Evolutionary conservation across 1,140 invertebrate species (phyloP).

Genomic region (Oncopeltus fasciatus): DNA sequence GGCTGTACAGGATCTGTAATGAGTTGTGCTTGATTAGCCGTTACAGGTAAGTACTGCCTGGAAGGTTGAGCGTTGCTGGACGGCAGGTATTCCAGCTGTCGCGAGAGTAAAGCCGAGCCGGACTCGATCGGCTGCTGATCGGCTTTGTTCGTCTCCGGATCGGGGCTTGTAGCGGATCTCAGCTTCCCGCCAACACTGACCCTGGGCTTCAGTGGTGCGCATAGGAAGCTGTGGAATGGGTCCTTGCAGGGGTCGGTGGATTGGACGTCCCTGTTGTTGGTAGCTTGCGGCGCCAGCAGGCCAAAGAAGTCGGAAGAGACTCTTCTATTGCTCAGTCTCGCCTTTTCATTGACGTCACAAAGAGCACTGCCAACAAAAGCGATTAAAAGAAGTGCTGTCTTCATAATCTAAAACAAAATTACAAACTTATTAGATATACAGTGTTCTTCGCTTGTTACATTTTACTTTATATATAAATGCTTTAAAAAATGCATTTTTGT

Average conservation of each 20-base stretch:
- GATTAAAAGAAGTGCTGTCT: neutral
- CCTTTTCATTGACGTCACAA: neutral
- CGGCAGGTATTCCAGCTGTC: neutral
- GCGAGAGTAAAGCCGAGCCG: neutral
- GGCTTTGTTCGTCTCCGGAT: neutral
- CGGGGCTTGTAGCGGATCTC: conserved; percentile 9
- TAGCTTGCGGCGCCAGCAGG: neutral
- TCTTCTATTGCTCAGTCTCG: neutral
- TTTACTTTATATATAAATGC: too few relatives aligned
- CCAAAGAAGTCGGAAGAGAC: neutral
- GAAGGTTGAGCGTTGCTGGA: neutral
- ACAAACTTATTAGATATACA: too few relatives aligned
- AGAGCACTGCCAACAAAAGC: neutral
- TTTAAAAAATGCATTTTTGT: too few relatives aligned
- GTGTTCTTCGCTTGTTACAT: too few relatives aligned
- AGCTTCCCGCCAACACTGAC: conserved; percentile 12
- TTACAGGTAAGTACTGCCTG: too few relatives aligned
- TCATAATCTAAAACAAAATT: neutral
- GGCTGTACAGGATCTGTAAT: neutral
- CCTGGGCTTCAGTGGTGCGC: conserved; percentile 12
- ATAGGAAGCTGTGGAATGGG: conserved; percentile 19
- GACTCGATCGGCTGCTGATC: neutral
- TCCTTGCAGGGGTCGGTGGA: conserved; percentile 11
- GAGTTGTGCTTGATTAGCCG: neutral
- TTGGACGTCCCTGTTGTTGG: neutral